Evolutionary conservation across 2,888 invertebrate genomes (phyloP), one percentile per base, ranked within the genome.

Genomic region (Ectemnius lituratus): DNA sequence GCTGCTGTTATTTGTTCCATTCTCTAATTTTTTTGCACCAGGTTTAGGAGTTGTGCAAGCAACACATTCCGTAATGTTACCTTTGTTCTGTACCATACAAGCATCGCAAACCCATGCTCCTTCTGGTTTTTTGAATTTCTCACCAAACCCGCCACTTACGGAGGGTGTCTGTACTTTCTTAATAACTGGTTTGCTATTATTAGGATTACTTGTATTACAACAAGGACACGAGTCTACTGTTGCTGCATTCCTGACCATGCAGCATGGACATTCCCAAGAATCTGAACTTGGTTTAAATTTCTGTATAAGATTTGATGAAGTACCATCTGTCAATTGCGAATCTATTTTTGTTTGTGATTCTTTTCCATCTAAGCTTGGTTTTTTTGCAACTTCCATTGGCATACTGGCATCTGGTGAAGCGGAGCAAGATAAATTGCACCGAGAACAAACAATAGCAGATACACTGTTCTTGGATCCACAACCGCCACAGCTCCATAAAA

Each of bases 231-330:
- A 90, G 2, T 80, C 84, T 1, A 85, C 86, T n/a, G 90, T 89
- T 0, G 88, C 85, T 8, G 92, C 89, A 86, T 95, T 95, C 56
- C 92, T 91, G 14, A 95, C 90, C 89, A 94, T 91, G 86, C 95
- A 95, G 20, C 90, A 91, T 0, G 92, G 90, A 88, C 96, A 96
- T 81, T 94, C 93, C 95, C 95, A 95, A 20, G 93, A 92, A 62
- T 92, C 93, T 23, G 90, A 85, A 0, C 91, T 88, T 2, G 92
- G 92, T 83, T 94, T 94, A 59, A 87, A 75, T 71, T 80, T 68
- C 70, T 71, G 73, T 62, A 67, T 63, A 56, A 76, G 66, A 2
- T 49, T 61, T 47, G 49, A 37, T 6, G 37, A 70, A 13, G 13
- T 58, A 23, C 28, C 5, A 13, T 58, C 61, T 59, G 58, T 28